These are phyloP conservation scores for Lochmaea crataegi DNA, from an alignment of 2,888 invertebrate species.

Conservation along the genomic window DNA sequence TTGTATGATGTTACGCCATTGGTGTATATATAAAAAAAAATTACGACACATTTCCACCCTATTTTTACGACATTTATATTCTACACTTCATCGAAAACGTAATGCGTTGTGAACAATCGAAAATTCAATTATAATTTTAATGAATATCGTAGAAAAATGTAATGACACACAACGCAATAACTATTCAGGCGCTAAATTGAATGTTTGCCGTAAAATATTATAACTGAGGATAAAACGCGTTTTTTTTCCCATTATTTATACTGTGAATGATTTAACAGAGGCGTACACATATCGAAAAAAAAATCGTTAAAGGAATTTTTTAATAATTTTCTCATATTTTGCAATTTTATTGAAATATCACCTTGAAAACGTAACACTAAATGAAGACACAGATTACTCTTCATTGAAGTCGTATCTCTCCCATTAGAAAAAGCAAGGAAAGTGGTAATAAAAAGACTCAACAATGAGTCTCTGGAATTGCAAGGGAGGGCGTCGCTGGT, in stretches of 20 bases:
- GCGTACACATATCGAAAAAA: not conserved
- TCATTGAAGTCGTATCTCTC: no score
- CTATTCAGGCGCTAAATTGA: constrained; percentile 8
- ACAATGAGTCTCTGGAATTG: no score
- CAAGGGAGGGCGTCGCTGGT: no score
- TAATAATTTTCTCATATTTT: no score
- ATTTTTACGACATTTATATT: constrained; percentile 1
- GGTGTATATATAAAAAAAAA: constrained; percentile 5
- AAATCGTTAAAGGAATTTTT: not conserved
- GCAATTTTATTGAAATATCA: no score
- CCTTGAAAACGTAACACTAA: no score
- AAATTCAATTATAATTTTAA: constrained; percentile 28
- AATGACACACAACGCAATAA: constrained; percentile 11
- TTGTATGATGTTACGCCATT: not conserved
- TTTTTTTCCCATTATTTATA: not conserved
- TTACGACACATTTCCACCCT: not conserved
- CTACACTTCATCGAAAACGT: not conserved
- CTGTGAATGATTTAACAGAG: not conserved
- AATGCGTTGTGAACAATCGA: constrained; percentile 15
- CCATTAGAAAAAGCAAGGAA: no score
- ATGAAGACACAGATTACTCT: no score
- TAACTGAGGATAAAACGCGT: not conserved
- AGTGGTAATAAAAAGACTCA: no score
- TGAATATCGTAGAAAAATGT: constrained; percentile 15
- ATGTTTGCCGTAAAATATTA: constrained; percentile 13